A percentile compares a stretch with the other conserved stretches of the same genome.
Conservation (phyloP, 2,113 vertebrate genomes). For the Isichthys henryi region DNA sequence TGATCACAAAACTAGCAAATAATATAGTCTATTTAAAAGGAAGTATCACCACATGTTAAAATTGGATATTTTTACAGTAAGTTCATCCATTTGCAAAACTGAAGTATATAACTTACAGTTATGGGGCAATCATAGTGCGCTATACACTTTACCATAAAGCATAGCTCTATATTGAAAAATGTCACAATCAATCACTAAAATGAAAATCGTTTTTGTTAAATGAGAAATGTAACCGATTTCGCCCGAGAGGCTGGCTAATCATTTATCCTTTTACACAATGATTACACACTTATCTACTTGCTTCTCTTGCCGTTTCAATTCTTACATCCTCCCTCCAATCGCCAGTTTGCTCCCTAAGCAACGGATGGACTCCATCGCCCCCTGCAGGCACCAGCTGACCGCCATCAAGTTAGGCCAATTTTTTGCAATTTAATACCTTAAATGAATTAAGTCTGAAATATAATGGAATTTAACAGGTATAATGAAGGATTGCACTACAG, state of each 20-base stretch:
- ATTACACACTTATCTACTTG: neutral
- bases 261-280: neutral
- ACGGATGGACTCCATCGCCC: neutral
- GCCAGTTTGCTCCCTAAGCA: neutral
- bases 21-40: neutral
- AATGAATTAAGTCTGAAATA: neutral
- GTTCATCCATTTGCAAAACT: neutral
- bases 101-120: neutral
- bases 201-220: neutral
- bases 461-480: neutral
- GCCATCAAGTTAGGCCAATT: neutral
- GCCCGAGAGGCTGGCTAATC: neutral
- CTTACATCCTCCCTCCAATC: neutral
- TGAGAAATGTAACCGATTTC: neutral
- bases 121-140: neutral
- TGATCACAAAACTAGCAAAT: neutral
- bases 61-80: neutral
- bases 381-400: neutral
- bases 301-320: neutral
- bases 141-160: neutral
- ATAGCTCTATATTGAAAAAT: neutral
- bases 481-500: neutral
- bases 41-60: neutral
- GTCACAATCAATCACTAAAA: neutral
- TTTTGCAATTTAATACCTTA: neutral